phyloP scores from a whole-genome alignment of 2,113 vertebrate species.

The Coryphaenoides rupestris region DNA sequence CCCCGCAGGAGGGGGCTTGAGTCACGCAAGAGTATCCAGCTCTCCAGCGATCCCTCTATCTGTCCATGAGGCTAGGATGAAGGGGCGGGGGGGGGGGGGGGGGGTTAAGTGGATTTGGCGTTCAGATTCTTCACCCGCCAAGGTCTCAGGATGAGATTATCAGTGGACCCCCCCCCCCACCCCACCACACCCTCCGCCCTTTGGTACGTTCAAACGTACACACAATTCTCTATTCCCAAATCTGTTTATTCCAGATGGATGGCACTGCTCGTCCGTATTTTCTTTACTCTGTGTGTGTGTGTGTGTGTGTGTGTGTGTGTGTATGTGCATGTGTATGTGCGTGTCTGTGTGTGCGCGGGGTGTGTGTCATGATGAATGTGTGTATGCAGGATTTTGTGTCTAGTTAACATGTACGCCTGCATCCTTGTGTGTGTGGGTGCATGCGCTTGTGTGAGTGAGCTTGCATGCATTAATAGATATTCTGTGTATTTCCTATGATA shows the following conservation, averaged over 20 bases:
- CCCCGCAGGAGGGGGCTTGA: no score
- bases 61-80: no score
- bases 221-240: not conserved
- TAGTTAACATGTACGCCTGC: no score
- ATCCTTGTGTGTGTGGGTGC: constrained; percentile 9
- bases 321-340: no score
- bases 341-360: no score
- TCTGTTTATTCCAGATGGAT: constrained; percentile 18
- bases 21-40: no score
- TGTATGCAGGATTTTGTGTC: no score
- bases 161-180: constrained; percentile 5
- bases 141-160: constrained; percentile 49
- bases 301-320: constrained; percentile 13
- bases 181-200: constrained; percentile 2
- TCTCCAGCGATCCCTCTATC: no score
- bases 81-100: constrained; percentile 3
- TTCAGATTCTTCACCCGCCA: constrained; percentile 46
- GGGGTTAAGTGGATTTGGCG: constrained; percentile 52
- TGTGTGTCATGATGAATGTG: no score
- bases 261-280: not conserved
- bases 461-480: not conserved
- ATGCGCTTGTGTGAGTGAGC: constrained; percentile 9
- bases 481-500: constrained; percentile 31
- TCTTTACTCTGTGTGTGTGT: constrained; percentile 4
- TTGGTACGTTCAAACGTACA: not conserved